A percentile compares a stretch with the other conserved stretches of the same genome.
Evolutionary conservation across 2,888 invertebrate genomes (phyloP).

Genomic region (Pandemis corylana): DNA sequence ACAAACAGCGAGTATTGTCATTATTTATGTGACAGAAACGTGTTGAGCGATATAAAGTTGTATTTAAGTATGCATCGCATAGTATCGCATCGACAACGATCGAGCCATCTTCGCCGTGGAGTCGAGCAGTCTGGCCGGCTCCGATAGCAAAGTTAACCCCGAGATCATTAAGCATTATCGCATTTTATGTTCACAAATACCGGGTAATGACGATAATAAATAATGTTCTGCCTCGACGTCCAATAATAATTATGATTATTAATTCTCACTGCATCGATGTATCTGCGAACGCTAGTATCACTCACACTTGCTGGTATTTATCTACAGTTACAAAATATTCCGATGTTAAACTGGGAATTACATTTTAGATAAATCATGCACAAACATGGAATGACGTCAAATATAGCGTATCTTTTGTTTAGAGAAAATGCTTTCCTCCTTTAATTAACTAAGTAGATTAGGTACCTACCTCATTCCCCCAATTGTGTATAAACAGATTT

Average conservation of each 20-base stretch:
- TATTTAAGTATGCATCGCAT: constrained; percentile 18
- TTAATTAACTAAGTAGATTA: too few relatives aligned
- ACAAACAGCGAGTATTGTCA: constrained; percentile 28
- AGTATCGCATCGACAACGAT: constrained; percentile 12
- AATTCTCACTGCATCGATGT: constrained; percentile 12
- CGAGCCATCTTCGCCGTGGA: constrained; percentile 25
- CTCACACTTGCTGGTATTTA: constrained; percentile 14
- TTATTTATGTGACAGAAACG: constrained; percentile 28
- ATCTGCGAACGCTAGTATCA: neutral
- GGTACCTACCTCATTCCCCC: too few relatives aligned
- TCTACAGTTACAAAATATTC: constrained; percentile 21
- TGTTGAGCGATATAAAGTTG: constrained; percentile 19
- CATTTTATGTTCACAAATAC: constrained; percentile 34
- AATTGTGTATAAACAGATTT: too few relatives aligned
- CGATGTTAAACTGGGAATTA: constrained; percentile 1
- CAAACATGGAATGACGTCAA: neutral
- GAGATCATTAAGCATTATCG: constrained; percentile 39
- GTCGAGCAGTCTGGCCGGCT: constrained; percentile 32
- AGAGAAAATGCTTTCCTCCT: neutral
- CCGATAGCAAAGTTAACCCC: constrained; percentile 37
- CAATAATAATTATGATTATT: constrained; percentile 41
- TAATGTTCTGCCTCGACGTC: constrained; percentile 28
- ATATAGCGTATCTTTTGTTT: neutral
- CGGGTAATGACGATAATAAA: constrained; percentile 40
- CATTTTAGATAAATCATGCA: constrained; percentile 1